Evolutionary conservation across 2,113 vertebrate species (phyloP), one percentile per base, ranked within the genome.

Genomic region (Taxidea taxus): DNA sequence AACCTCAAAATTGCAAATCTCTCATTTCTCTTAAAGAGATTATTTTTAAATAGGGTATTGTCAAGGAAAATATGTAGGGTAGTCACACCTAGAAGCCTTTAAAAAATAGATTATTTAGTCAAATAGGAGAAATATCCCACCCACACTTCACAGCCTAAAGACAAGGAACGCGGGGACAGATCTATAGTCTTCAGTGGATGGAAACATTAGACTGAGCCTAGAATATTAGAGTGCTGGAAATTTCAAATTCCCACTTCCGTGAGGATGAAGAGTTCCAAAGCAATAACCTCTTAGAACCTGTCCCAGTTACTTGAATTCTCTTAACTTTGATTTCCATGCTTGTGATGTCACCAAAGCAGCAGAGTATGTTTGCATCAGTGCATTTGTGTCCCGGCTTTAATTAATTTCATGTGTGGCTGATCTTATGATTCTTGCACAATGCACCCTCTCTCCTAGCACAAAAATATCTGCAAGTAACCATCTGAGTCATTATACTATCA

Each of bases 151-250:
- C 27, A 20, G 0, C 39, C 58, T 81, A 9, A 51, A 27, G 54
- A 82, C 34, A 4, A 3, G 31, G 14, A 58, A 16, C 4, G 6
- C 13, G 27, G 9, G 10, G 58, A 10, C n/a, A 44, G 29, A 58
- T 4, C 20, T 0, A 11, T 16, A 42, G 13, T 21, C 51, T 56
- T 6, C 31, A 0, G 1, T 10, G 25, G 14, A 25, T 3, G 10
- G 23, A 66, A 10, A 51, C 11, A 5, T 4, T 25, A 21, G 15
- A 77, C 21, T 10, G 23, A 78, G 23, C 12, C 15, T 25, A 21
- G n/a, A 21, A 3, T 6, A 1, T 1, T 2, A 70, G 23, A 21
- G 6, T 27, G 3, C 39, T 31, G 13, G 16, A 10, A 3, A 3
- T 18, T 90, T 20, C 13, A 2, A 1, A 16, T 39, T 25, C n/a